Percentiles rank a stretch among this genome's conserved stretches.
These are phyloP conservation scores for Oligia latruncula DNA, from an alignment of 2,888 invertebrate species.

Conservation along the genomic window DNA sequence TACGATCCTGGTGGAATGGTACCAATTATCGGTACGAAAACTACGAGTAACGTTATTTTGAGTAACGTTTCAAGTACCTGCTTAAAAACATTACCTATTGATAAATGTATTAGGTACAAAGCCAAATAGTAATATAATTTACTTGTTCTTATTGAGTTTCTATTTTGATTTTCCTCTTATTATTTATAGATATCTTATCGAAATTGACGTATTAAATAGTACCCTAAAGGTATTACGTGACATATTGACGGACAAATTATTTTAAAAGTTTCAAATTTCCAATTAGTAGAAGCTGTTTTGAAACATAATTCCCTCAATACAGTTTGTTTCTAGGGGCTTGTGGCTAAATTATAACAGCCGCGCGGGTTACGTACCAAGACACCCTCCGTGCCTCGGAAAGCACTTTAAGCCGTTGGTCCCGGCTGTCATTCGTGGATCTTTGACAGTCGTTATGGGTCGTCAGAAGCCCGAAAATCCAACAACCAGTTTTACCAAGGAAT, in stretches of 20 bases:
- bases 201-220: not conserved
- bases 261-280: conserved; percentile 4
- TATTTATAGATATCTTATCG: not conserved
- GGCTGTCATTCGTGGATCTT: too few relatives aligned
- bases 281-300: not conserved
- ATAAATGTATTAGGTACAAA: not conserved
- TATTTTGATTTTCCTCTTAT: not conserved
- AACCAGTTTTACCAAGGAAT: too few relatives aligned
- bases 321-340: not conserved
- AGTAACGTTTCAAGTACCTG: too few relatives aligned
- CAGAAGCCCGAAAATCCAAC: too few relatives aligned
- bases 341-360: too few relatives aligned
- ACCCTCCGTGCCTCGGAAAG: too few relatives aligned
- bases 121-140: not conserved
- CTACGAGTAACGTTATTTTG: too few relatives aligned
- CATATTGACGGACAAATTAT: not conserved
- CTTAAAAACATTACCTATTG: not conserved
- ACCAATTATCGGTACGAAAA: too few relatives aligned
- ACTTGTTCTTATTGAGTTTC: not conserved
- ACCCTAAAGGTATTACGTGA: not conserved
- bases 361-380: too few relatives aligned
- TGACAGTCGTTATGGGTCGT: too few relatives aligned
- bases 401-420: too few relatives aligned
- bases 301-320: not conserved
- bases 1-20: too few relatives aligned